These are phyloP conservation scores for Trochalopteron elliotii DNA, from an alignment of 2,113 vertebrate species.

Conservation along the genomic window DNA sequence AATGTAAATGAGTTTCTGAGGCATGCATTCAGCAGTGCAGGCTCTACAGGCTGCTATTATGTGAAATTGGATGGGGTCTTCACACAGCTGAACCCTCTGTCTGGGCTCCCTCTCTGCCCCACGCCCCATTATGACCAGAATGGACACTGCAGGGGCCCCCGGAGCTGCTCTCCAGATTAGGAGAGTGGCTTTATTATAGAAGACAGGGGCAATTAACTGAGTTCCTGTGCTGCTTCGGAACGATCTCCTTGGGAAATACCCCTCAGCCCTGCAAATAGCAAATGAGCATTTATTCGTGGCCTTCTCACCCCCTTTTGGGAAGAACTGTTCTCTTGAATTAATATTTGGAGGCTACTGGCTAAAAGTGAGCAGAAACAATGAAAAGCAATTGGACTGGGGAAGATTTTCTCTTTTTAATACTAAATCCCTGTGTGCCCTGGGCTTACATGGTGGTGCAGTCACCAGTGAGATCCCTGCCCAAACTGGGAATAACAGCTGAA, in stretches of 20 bases:
- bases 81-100: background rate
- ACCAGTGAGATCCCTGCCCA: background rate
- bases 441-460: background rate
- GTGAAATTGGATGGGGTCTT: constrained; percentile 47
- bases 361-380: background rate
- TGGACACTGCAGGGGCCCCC: background rate
- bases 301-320: background rate
- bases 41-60: constrained; percentile 20
- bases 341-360: background rate
- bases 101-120: background rate
- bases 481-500: background rate
- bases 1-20: constrained; percentile 59
- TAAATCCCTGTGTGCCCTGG: background rate
- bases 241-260: background rate
- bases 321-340: background rate
- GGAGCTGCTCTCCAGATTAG: constrained; percentile 9
- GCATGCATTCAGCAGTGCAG: background rate
- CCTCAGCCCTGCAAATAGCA: background rate
- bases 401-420: background rate
- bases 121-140: background rate
- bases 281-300: background rate
- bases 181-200: background rate
- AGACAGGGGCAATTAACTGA: background rate
- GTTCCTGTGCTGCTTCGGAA: background rate
- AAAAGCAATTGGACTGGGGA: background rate